A percentile compares a stretch with the other conserved stretches of the same genome.
Conservation (phyloP, 2,888 invertebrate genomes). For the Lissonota sp. region DNA sequence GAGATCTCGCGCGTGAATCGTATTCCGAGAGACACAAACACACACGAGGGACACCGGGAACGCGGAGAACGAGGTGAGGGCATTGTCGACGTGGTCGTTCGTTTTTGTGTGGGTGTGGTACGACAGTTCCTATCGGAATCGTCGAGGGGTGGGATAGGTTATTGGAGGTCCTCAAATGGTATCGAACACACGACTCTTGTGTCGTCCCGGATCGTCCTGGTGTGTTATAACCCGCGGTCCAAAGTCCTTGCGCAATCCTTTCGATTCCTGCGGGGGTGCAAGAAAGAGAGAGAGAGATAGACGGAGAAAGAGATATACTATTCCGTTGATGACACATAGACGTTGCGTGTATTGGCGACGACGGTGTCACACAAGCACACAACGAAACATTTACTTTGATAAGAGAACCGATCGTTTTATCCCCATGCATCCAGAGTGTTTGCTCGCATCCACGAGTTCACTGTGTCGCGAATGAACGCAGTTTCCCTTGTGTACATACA, state of each 20-base stretch:
- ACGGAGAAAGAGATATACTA: background rate
- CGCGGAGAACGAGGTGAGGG: slow-evolving; percentile 10
- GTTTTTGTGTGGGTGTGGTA: slow-evolving; percentile 75
- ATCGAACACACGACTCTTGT: slow-evolving; percentile 74
- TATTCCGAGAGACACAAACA: background rate
- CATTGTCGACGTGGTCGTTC: slow-evolving; percentile 46
- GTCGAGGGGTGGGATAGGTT: slow-evolving; percentile 74
- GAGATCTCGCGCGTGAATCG: slow-evolving; percentile 33
- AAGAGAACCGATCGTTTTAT: slow-evolving; percentile 54
- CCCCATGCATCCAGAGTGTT: slow-evolving; percentile 25
- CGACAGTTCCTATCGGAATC: slow-evolving; percentile 79
- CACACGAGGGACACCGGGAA: slow-evolving; percentile 8
- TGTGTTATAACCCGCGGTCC: slow-evolving; percentile 34
- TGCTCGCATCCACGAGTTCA: slow-evolving; percentile 14
- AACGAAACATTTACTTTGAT: slow-evolving; percentile 44
- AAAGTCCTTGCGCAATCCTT: slow-evolving; percentile 38
- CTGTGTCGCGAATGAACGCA: slow-evolving; percentile 37
- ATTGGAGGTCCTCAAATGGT: slow-evolving; percentile 81
- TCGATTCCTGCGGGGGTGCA: slow-evolving; percentile 50
- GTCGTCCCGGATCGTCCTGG: slow-evolving; percentile 28
- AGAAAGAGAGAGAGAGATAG: background rate
- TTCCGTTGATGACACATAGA: background rate
- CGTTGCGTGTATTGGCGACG: slow-evolving; percentile 14
- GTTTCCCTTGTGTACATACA: slow-evolving; percentile 40
- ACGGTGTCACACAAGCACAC: slow-evolving; percentile 33